Conservation (phyloP, 92 coral and sea anemone species). For the Zoanthus sansibaricus region DNA sequence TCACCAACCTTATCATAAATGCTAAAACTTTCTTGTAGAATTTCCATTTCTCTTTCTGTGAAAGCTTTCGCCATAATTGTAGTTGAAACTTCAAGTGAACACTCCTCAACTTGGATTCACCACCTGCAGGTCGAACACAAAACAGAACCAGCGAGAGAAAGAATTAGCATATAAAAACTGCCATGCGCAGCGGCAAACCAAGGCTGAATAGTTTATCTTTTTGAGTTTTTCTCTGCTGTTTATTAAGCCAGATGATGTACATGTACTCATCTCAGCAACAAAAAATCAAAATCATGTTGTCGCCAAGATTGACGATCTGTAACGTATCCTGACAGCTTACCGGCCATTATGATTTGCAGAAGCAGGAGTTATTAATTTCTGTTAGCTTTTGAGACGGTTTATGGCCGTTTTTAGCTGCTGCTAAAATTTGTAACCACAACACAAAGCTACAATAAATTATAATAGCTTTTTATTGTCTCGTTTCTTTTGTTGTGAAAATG, state of each 20-base stretch:
- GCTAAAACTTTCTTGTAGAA: constrained; percentile 80
- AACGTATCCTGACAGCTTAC: background rate
- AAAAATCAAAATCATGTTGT: background rate
- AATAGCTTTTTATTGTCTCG: background rate
- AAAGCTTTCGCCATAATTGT: constrained; percentile 59
- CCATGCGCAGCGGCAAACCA: constrained; percentile 31
- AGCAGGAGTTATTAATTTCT: background rate
- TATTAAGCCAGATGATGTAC: background rate
- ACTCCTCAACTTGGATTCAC: constrained; percentile 1
- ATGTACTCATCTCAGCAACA: background rate
- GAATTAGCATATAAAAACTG: constrained; percentile 30
- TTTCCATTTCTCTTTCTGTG: constrained; percentile 82
- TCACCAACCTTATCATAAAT: constrained; percentile 95
- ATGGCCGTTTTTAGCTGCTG: background rate
- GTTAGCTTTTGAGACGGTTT: background rate
- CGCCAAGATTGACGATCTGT: background rate
- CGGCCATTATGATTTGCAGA: background rate
- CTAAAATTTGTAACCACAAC: background rate
- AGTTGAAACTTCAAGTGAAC: constrained; percentile 24
- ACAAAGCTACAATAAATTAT: background rate
- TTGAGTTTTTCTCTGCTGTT: background rate
- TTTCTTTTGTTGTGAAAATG: background rate
- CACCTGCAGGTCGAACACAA: constrained; percentile 46
- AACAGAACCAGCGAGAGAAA: background rate
- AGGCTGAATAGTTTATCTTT: background rate